These are phyloP conservation scores for Willisornis vidua DNA, from an alignment of 2,113 vertebrate species.

Conservation along the genomic window DNA sequence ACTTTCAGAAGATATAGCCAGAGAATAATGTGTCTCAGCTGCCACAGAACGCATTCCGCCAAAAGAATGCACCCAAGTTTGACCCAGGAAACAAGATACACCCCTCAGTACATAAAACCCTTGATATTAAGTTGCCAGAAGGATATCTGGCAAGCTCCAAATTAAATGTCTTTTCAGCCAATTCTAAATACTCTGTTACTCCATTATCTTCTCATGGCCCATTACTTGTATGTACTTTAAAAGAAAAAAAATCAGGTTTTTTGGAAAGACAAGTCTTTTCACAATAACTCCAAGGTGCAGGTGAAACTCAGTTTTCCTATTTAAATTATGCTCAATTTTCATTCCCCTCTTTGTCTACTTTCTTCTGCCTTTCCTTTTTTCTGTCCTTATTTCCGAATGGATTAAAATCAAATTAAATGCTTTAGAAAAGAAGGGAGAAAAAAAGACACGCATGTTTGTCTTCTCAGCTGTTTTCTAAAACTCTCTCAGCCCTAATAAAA, in stretches of 20 bases:
- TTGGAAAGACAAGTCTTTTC: neutral
- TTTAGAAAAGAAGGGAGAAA: conserved; percentile 15
- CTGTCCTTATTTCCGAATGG: neutral
- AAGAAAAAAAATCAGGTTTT: neutral
- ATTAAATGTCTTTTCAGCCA: conserved; percentile 16
- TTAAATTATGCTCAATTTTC: conserved; percentile 17
- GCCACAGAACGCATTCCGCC: conserved; percentile 3
- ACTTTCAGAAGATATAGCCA: neutral
- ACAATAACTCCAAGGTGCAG: neutral
- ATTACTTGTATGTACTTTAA: neutral
- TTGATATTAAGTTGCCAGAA: conserved; percentile 34
- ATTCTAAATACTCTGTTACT: conserved; percentile 33
- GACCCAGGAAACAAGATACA: conserved; percentile 45
- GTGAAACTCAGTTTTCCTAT: neutral
- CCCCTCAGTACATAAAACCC: neutral
- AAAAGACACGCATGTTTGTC: neutral
- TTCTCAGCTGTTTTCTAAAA: conserved; percentile 49
- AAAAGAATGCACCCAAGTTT: conserved; percentile 19
- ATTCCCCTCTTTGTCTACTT: neutral
- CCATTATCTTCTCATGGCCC: neutral
- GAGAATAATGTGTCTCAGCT: conserved; percentile 1
- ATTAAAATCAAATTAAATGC: conserved; percentile 43
- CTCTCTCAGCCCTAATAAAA: conserved; percentile 68
- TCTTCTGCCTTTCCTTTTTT: neutral
- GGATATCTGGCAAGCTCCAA: conserved; percentile 35